Evolutionary conservation across 2,113 vertebrate species (phyloP).

Genomic region (Boulengeromyrus knoepffleri): DNA sequence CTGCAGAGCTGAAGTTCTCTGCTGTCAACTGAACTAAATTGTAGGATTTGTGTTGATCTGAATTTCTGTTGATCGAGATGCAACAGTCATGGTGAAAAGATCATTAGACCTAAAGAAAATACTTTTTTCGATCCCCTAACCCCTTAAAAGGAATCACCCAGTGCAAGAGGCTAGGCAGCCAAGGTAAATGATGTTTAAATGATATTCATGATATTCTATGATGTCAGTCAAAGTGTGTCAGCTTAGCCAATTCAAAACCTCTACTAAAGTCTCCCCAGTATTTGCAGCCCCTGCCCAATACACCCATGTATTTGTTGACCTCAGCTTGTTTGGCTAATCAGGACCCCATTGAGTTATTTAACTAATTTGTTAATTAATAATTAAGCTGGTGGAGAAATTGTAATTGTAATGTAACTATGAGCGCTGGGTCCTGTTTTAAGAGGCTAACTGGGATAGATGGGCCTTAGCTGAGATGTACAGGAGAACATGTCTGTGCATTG

Average conservation of each 20-base stretch:
- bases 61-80: background rate
- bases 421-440: background rate
- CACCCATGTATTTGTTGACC: background rate
- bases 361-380: background rate
- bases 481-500: background rate
- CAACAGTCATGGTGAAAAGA: background rate
- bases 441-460: background rate
- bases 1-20: background rate
- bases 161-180: background rate
- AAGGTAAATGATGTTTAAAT: background rate
- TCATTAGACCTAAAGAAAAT: background rate
- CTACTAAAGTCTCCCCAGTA: background rate
- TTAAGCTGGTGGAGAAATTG: background rate
- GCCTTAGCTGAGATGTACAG: background rate
- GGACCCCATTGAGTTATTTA: background rate
- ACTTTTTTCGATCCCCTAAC: background rate
- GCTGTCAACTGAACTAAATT: background rate
- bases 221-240: background rate
- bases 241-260: background rate
- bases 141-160: background rate
- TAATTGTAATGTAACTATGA: background rate
- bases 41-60: background rate
- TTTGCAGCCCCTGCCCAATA: background rate
- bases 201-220: background rate
- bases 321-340: background rate